Conservation (phyloP, 2,113 vertebrate genomes). For the Pterophyllum scalare region DNA sequence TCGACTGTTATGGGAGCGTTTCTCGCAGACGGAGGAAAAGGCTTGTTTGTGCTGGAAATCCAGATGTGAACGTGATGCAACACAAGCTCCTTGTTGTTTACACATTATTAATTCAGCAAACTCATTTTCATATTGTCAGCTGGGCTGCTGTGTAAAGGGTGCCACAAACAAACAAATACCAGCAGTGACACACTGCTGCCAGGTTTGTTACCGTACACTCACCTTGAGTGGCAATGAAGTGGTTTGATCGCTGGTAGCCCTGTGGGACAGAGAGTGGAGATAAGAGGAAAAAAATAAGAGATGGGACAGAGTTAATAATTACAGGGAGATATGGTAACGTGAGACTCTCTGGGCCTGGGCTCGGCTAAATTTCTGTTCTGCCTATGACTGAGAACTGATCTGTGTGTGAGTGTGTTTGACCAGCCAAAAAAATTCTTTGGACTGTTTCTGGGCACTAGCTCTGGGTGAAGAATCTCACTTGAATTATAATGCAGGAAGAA, state of each 20-base stretch:
- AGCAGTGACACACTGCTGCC: not conserved
- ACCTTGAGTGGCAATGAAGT: slow-evolving; percentile 99
- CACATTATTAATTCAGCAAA: slow-evolving; percentile 50
- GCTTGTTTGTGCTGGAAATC: slow-evolving; percentile 22
- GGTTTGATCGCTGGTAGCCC: slow-evolving; percentile 96
- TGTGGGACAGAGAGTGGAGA: slow-evolving; percentile 76
- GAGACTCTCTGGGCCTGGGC: slow-evolving; percentile 10
- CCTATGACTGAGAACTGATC: slow-evolving; percentile 27
- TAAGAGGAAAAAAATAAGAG: not conserved
- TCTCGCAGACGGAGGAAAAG: slow-evolving; percentile 7
- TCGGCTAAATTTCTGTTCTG: slow-evolving; percentile 19
- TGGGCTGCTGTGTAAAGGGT: not conserved
- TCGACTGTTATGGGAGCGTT: slow-evolving; percentile 24
- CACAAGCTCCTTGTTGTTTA: slow-evolving; percentile 23
- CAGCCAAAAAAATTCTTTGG: not conserved
- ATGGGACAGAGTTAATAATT: slow-evolving; percentile 48
- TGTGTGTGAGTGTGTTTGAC: slow-evolving; percentile 21
- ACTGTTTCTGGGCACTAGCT: not conserved
- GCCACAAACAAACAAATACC: slow-evolving; percentile 9
- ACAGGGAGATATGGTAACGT: slow-evolving; percentile 30
- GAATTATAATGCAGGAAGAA: slow-evolving; percentile 34
- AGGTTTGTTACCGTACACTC: slow-evolving; percentile 56
- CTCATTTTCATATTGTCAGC: slow-evolving; percentile 27
- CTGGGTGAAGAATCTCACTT: slow-evolving; percentile 6
- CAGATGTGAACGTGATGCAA: slow-evolving; percentile 55